A percentile compares a stretch with the other conserved stretches of the same genome.
Conservation (phyloP, 2,888 invertebrate genomes). For the Pherbina coryleti region DNA sequence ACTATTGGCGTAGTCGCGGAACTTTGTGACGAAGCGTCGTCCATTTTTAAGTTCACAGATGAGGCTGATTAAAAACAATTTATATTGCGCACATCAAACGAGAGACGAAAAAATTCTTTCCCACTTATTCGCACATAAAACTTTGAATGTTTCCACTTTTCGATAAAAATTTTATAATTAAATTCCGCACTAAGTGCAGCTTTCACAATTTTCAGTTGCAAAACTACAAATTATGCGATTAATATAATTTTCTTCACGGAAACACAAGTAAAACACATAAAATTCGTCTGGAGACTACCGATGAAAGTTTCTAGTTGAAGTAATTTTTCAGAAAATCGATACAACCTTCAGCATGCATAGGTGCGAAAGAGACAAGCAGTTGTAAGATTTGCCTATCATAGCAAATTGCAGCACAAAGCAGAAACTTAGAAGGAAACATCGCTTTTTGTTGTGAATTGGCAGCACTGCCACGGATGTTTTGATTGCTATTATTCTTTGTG, state of each 20-base stretch:
- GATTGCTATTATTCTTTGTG: not conserved
- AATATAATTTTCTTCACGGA: not conserved
- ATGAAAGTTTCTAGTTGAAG: conserved; percentile 5
- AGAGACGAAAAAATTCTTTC: conserved; percentile 9
- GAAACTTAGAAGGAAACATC: not conserved
- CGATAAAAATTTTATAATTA: not conserved
- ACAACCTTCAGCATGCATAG: not conserved
- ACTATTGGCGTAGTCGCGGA: conserved; percentile 66
- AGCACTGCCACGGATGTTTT: conserved; percentile 7
- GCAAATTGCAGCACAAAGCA: conserved; percentile 3
- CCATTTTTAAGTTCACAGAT: conserved; percentile 57
- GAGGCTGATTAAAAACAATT: not conserved
- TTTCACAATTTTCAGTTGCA: not conserved
- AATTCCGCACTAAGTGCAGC: not conserved
- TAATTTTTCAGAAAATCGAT: conserved; percentile 6
- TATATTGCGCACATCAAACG: not conserved
- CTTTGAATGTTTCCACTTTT: not conserved
- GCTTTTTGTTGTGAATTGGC: not conserved
- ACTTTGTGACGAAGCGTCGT: conserved; percentile 69
- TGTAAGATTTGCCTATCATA: not conserved
- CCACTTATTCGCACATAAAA: not conserved
- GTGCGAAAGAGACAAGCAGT: conserved; percentile 9
- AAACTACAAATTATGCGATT: not conserved
- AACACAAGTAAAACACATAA: conserved; percentile 17
- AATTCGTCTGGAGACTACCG: conserved; percentile 7